Percentiles rank a stretch among this genome's conserved stretches.
Evolutionary conservation across 2,113 vertebrate genomes (phyloP).

Genomic region (Ciconia maguari): DNA sequence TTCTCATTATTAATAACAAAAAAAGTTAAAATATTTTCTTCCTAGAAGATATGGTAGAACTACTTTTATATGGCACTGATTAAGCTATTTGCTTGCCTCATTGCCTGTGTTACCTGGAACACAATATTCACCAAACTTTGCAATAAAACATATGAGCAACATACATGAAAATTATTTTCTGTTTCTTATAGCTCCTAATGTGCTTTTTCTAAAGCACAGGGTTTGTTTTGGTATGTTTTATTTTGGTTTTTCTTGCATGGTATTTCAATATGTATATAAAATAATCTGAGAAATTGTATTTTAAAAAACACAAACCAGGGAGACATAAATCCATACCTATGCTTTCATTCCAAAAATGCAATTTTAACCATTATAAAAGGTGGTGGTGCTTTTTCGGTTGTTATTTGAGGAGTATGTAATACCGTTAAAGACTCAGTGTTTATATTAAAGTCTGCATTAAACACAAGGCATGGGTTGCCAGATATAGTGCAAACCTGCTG

Average conservation of each 20-base stretch:
- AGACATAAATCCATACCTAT: neutral
- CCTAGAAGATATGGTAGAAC: neutral
- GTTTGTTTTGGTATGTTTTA: neutral
- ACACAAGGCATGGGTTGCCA: neutral
- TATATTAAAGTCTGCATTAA: neutral
- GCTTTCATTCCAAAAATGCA: neutral
- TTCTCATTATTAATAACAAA: neutral
- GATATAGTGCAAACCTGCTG: neutral
- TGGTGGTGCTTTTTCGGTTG: neutral
- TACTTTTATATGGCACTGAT: neutral
- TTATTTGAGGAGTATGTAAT: neutral
- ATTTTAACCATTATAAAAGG: neutral
- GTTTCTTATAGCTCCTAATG: neutral
- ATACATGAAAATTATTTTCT: neutral
- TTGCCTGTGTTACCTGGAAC: neutral
- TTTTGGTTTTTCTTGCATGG: neutral
- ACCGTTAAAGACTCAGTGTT: neutral
- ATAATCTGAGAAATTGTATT: accelerated
- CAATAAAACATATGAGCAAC: accelerated
- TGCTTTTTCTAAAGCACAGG: accelerated
- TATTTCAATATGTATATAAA: neutral
- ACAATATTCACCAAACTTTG: neutral
- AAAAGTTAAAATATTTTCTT: neutral
- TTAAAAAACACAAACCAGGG: neutral
- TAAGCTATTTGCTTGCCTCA: neutral